phyloP scores from a whole-genome alignment of 2,888 invertebrate species.

The Leptopilina myrica region DNA sequence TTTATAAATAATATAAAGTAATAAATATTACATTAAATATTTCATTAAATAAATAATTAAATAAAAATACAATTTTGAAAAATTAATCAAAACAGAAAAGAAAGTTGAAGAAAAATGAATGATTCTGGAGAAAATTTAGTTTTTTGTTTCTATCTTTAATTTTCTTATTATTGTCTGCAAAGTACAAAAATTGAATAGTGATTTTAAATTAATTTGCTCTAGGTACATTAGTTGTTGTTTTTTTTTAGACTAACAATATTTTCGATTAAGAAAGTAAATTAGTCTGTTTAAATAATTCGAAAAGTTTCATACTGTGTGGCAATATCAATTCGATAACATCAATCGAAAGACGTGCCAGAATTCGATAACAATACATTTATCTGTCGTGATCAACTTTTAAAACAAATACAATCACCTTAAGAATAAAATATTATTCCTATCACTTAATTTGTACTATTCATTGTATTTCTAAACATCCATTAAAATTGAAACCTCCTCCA shows the following conservation, averaged over 20 bases:
- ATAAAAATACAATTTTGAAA: not conserved
- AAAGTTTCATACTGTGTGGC: constrained; percentile 12
- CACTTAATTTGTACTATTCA: not conserved
- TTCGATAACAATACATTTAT: not conserved
- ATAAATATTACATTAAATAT: too few species aligned
- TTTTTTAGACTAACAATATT: constrained; percentile 17
- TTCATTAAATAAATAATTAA: not conserved
- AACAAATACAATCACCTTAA: not conserved
- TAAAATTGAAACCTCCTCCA: constrained; percentile 10
- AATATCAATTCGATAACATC: constrained; percentile 15
- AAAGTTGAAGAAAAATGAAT: not conserved
- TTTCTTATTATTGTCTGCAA: constrained; percentile 14
- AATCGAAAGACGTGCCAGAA: constrained; percentile 22
- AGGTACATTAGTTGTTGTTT: not conserved
- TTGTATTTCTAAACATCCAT: constrained; percentile 3
- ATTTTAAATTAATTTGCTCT: not conserved
- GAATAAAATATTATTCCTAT: not conserved
- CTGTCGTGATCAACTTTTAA: not conserved
- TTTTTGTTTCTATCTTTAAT: not conserved
- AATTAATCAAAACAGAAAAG: not conserved
- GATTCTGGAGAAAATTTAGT: not conserved
- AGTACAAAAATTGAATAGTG: constrained; percentile 19
- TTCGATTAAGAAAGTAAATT: constrained; percentile 24
- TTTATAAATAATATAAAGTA: too few species aligned
- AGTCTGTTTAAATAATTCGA: constrained; percentile 16